A percentile compares a stretch with the other conserved stretches of the same genome.
These are phyloP conservation scores for Amiota mariae DNA, from an alignment of 2,888 invertebrate species.

Conservation along the genomic window DNA sequence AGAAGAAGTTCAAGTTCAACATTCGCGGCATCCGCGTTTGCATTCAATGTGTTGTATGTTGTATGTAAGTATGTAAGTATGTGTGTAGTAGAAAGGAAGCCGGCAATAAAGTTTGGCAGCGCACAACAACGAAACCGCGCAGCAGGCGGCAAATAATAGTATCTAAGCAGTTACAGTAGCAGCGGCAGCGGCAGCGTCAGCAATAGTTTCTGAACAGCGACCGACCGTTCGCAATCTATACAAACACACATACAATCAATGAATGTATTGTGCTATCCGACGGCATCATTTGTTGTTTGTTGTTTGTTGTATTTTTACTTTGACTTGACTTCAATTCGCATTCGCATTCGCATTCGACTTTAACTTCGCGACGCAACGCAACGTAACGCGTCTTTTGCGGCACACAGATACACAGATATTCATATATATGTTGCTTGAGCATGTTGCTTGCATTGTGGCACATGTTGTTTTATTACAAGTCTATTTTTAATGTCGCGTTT, in stretches of 20 bases:
- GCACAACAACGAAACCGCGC: conserved; percentile 8
- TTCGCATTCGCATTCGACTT: background rate
- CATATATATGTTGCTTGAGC: conserved; percentile 1
- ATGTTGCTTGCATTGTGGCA: conserved; percentile 6
- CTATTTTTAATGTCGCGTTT: conserved; percentile 18
- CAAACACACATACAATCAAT: background rate
- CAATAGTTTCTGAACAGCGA: background rate
- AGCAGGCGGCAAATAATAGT: no score
- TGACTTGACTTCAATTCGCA: background rate
- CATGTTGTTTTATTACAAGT: conserved; percentile 3
- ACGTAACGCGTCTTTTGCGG: background rate
- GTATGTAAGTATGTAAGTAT: no score
- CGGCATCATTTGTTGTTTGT: background rate
- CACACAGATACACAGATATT: background rate
- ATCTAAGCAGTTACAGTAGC: background rate
- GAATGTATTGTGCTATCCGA: conserved; percentile 3
- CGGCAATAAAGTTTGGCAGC: conserved; percentile 20
- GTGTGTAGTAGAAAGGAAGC: background rate
- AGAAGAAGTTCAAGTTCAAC: conserved; percentile 56
- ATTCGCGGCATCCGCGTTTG: conserved; percentile 28
- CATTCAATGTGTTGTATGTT: background rate
- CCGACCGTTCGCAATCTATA: background rate
- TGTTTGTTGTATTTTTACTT: background rate
- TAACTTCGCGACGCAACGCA: background rate
- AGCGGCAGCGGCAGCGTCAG: background rate